These are phyloP conservation scores for Gryllus bimaculatus DNA, from an alignment of 1,140 invertebrate genomes.

Conservation along the genomic window DNA sequence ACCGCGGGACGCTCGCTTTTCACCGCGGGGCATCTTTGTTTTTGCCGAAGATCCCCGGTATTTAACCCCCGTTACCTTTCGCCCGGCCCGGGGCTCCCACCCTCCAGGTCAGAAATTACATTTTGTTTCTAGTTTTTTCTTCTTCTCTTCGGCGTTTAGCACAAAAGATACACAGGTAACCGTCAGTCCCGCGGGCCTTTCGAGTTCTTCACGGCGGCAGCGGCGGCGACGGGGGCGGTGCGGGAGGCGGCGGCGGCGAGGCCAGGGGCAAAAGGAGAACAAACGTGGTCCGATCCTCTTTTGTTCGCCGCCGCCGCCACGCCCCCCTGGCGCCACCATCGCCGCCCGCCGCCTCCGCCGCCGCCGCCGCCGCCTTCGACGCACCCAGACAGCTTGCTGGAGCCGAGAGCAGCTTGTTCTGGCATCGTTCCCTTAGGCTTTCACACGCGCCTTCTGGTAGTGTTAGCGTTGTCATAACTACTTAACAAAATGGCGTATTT, in stretches of 20 bases:
- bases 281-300: neutral
- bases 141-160: neutral
- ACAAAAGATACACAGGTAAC: neutral
- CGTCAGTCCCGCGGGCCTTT: neutral
- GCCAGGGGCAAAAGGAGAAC: neutral
- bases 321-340: neutral
- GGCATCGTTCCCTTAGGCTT: too few relatives aligned
- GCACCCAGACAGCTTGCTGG: neutral
- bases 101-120: neutral
- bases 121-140: neutral
- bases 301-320: slow-evolving; percentile 1
- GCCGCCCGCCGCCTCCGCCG: neutral
- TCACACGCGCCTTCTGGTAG: too few relatives aligned
- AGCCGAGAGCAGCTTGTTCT: too few relatives aligned
- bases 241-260: too few relatives aligned
- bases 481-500: too few relatives aligned
- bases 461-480: too few relatives aligned
- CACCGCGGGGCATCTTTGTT: neutral
- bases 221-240: neutral
- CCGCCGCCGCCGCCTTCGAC: neutral
- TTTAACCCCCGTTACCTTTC: neutral
- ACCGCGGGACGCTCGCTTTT: neutral
- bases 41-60: neutral
- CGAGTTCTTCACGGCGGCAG: neutral
- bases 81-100: neutral